Percentiles rank a stretch among this genome's conserved stretches.
Conservation (phyloP, 2,113 vertebrate genomes). For the Dicaeum eximium region DNA sequence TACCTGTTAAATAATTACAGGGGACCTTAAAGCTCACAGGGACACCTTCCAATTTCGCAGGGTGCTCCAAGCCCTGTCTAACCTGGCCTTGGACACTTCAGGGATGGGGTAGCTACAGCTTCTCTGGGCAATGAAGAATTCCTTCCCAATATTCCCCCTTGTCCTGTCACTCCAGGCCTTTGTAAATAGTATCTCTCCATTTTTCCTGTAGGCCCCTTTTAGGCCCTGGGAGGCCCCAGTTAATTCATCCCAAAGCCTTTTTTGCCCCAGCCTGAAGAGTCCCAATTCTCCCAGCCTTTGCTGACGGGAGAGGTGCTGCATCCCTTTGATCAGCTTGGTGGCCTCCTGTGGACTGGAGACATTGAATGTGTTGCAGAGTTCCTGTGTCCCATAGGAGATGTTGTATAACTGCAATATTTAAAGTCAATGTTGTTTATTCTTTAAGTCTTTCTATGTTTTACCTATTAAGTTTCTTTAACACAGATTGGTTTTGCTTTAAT, state of each 20-base stretch:
- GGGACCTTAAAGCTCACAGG: background rate
- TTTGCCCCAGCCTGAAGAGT: background rate
- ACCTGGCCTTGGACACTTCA: background rate
- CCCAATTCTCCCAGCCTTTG: background rate
- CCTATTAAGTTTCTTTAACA: background rate
- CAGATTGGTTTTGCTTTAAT: background rate
- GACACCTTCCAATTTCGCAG: background rate
- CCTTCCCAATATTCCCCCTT: background rate
- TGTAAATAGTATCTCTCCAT: background rate
- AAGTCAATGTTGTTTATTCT: background rate
- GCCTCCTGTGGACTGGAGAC: background rate
- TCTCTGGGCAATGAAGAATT: background rate
- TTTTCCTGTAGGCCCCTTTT: background rate
- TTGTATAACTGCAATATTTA: background rate
- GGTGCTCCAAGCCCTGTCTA: rapidly evolving
- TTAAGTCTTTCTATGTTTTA: background rate
- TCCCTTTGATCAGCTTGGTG: background rate
- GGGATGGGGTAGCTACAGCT: background rate
- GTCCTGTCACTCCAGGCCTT: background rate
- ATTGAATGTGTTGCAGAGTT: background rate
- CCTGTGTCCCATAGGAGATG: rapidly evolving
- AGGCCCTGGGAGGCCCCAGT: rapidly evolving
- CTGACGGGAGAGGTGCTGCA: background rate
- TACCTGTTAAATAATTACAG: background rate
- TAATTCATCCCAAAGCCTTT: background rate